Evolutionary conservation across 2,888 invertebrate genomes (phyloP), one percentile per base, ranked within the genome.

Genomic region (Dicyrtoma fusca): DNA sequence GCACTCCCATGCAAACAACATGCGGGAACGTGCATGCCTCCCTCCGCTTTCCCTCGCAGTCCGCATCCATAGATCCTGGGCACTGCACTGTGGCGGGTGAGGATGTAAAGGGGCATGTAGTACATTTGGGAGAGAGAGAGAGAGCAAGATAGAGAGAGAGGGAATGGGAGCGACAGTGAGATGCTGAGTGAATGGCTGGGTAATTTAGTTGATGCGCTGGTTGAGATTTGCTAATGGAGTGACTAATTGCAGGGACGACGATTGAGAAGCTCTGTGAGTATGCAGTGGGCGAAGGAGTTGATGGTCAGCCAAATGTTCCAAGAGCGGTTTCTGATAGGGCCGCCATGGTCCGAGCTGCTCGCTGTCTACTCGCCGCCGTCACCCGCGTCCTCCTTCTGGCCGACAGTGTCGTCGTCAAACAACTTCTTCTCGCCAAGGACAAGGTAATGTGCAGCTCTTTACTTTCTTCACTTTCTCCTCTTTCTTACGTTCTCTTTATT

Each of bases 321-420:
- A 72, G 79, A 79, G 87, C 87, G 75, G 82, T 87, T 71, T 83
- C 87, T 57, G 88, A 89, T 81, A 85, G 89, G 80, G 88, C 88
- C 61, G 88, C 89, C 26, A 90, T 99, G 87, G 92, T 97, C 76
- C 88, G 95, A 80, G 95, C 97, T 65, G 95, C 97, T 75, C 88
- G 97, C 81, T 93, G 95, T 82, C 89, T 99, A 68, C 88, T 99
- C 73, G 93, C 94, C 62, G 94, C 97, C 72, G 95, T 99, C 80
- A 99, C 98, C 66, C 88, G 95, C 82, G 97, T 99, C 71, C 88
- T 99, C 69, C 88, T 99, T 73, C 87, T 99, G 81, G 98, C 98
- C 13, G 99, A 99, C 86, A 94, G 96, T 84, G 96, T 98, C 74
- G 94, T 98, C 63, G 97, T 99, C 72, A 95, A 97, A 82, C 97